Percentiles rank a stretch among this genome's conserved stretches.
These are phyloP conservation scores for Catocala nupta DNA, from an alignment of 2,888 invertebrate species.

Conservation along the genomic window DNA sequence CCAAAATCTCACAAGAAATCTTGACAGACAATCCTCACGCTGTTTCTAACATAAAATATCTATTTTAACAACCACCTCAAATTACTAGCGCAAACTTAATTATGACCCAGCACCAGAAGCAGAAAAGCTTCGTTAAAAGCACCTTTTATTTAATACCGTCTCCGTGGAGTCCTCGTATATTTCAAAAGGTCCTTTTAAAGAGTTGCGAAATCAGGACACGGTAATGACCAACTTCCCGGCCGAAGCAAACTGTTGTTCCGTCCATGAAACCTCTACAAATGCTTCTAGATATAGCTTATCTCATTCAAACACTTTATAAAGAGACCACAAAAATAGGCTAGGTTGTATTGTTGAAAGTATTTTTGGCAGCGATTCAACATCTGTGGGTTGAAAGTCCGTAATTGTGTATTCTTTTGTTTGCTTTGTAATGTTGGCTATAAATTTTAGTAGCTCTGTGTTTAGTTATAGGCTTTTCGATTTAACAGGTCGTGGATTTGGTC, in stretches of 20 bases:
- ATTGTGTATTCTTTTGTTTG: conserved; percentile 4
- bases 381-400: background rate
- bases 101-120: no score
- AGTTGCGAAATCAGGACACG: conserved; percentile 29
- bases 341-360: background rate
- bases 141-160: background rate
- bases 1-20: no score
- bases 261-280: conserved; percentile 7
- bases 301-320: conserved; percentile 16
- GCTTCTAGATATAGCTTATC: background rate
- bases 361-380: conserved; percentile 7
- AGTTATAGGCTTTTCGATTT: no score
- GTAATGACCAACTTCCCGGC: conserved; percentile 38
- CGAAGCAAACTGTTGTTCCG: conserved; percentile 21
- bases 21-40: no score
- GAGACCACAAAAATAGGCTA: conserved; percentile 4
- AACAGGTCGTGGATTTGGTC: no score
- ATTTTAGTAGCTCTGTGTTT: no score
- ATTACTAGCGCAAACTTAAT: no score
- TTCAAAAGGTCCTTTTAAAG: conserved; percentile 16
- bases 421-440: background rate
- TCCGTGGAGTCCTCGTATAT: conserved; percentile 9
- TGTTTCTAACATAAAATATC: no score
- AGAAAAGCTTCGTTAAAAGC: no score
- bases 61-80: no score